These are phyloP conservation scores for Prunella himalayana DNA, from an alignment of 2,113 vertebrate species.

Conservation along the genomic window DNA sequence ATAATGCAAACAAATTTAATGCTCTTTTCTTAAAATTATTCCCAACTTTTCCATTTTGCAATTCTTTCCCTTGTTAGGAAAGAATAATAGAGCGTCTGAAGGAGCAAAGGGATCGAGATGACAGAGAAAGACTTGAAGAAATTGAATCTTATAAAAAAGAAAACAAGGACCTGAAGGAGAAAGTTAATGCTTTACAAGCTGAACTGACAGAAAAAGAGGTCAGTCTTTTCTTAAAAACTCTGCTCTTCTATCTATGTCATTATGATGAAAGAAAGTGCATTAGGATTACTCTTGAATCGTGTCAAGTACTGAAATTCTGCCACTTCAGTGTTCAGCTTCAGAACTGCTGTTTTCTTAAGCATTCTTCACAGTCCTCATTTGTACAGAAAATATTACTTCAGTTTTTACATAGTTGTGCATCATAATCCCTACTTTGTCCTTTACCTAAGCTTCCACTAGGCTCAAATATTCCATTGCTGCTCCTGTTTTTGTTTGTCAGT, in stretches of 20 bases:
- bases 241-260: background rate
- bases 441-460: background rate
- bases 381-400: background rate
- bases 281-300: background rate
- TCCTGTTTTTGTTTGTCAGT: background rate
- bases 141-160: slow-evolving; percentile 89
- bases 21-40: background rate
- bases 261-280: background rate
- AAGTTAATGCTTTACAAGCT: slow-evolving; percentile 85
- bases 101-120: slow-evolving; percentile 89
- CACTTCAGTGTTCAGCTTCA: background rate
- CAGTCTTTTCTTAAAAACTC: slow-evolving; percentile 43
- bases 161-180: slow-evolving; percentile 93
- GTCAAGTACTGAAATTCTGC: background rate
- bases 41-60: background rate
- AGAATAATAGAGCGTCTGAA: slow-evolving; percentile 94
- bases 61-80: slow-evolving; percentile 75
- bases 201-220: slow-evolving; percentile 98
- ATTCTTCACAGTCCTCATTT: background rate
- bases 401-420: background rate
- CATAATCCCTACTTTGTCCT: background rate
- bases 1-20: background rate
- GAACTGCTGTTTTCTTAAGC: background rate
- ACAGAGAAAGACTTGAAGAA: slow-evolving; percentile 88
- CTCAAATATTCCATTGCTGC: background rate